Conservation (phyloP, 1,140 invertebrate species). For the Orchesella cincta region DNA sequence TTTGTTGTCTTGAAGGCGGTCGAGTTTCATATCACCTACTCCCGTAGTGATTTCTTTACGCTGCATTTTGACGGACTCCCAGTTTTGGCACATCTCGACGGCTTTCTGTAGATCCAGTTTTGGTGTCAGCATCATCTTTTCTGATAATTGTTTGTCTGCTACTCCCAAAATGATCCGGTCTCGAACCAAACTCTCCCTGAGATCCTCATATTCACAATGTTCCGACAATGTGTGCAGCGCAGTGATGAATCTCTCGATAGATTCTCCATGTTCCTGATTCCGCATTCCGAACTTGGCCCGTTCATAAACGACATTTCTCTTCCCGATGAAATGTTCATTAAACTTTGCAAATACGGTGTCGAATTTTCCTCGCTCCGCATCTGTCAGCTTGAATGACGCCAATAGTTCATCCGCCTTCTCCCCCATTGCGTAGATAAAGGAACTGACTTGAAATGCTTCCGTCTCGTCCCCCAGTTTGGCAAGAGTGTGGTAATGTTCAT, state of each 20-base stretch:
- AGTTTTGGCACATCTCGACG: conserved; percentile 46
- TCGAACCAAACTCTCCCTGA: conserved; percentile 31
- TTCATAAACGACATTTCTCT: conserved; percentile 47
- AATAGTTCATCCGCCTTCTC: conserved; percentile 14
- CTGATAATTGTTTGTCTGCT: conserved; percentile 50
- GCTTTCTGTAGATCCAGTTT: conserved; percentile 52
- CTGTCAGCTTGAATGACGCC: not conserved
- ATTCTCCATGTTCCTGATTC: conserved; percentile 43
- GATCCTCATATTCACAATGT: conserved; percentile 20
- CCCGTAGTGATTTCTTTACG: not conserved
- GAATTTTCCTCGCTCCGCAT: conserved; percentile 40
- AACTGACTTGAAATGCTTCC: not conserved
- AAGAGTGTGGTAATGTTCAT: conserved; percentile 31
- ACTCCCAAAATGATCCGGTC: conserved; percentile 54
- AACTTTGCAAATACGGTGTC: conserved; percentile 40
- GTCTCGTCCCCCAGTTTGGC: not conserved
- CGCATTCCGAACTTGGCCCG: conserved; percentile 47
- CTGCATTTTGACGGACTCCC: conserved; percentile 48
- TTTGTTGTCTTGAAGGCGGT: no score
- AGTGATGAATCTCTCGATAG: conserved; percentile 48
- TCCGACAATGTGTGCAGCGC: conserved; percentile 33
- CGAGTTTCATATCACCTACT: no score
- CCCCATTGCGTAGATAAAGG: not conserved
- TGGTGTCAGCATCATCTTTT: conserved; percentile 52
- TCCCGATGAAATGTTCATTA: conserved; percentile 43